Base-by-base conservation (phyloP, 1,140 invertebrate species). In the Ips typographus region DNA sequence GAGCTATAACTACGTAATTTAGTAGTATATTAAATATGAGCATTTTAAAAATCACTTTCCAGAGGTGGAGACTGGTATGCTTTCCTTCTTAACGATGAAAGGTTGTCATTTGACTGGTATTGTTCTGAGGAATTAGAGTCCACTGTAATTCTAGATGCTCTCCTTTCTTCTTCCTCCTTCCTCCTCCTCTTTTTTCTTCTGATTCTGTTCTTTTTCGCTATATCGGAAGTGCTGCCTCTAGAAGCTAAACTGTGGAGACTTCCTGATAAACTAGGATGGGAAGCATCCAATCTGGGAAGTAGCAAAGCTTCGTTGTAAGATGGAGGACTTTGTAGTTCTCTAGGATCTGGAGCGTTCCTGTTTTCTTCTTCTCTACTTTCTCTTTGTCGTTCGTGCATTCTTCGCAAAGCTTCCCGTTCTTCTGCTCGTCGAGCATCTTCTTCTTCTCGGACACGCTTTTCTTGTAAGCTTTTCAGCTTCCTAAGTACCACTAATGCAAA, bases 241-340 rank as follows among this genome's bases (percentile, higher is more conserved):
- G 76, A 77, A 64, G 80, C 79, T 73, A 84, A 63, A 65, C 83
- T 76, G 72, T 80, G 69, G 75, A 82, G 69, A 68, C 80, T 77
- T 82, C 77, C 86, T 64, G 83, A 77, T 71, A 89, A 80, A 22
- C 86, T 88, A 73, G 85, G 82, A 72, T 83, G 84, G 0, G 86
- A 87, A 4, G 81, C 77, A 70, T 84, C 84, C 60, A 87, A 71
- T 74, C 87, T 85, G 22, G 88, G 88, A 85, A 91, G 88, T 4
- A 85, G 82, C 59, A 91, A 81, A 6, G 89, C 90, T 80, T 91
- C 90, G 70, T 87, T 87, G 74, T 91, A 91, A n/a, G 85, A 87
- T 1, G 90, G 90, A 61, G 89, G 85, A 4, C 83, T 81, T 43
- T 88, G 82, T 8, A 88, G 79, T 80, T 91, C 89, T 65, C 87